Conservation (phyloP, 35 echinoderm and acorn worm genomes). For the Stichopus chloronotus region DNA sequence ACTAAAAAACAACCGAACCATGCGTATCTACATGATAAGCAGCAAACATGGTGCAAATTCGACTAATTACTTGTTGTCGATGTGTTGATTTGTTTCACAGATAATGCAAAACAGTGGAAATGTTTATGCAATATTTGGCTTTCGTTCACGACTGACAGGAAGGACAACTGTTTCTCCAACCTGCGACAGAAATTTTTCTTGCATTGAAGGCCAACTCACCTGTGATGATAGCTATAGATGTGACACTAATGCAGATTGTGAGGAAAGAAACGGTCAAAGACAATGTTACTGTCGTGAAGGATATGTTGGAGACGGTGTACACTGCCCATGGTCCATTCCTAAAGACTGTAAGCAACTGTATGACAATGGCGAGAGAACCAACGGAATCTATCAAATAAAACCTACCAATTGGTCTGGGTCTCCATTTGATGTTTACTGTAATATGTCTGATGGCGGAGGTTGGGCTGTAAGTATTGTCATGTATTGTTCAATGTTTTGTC, state of each 20-base stretch:
- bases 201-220: neutral
- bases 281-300: neutral
- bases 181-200: no score
- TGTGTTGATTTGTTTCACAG: no score
- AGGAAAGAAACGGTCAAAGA: constrained; percentile 1
- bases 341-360: neutral
- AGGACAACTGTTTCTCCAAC: no score
- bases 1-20: no score
- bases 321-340: no score
- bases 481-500: neutral
- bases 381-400: neutral
- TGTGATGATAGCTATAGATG: neutral
- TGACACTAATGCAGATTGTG: constrained; percentile 15
- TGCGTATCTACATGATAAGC: no score
- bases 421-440: neutral
- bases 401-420: neutral
- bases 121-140: no score
- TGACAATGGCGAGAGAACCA: neutral
- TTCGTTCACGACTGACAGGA: no score
- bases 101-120: no score
- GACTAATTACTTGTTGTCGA: no score
- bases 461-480: neutral
- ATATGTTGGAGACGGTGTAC: neutral
- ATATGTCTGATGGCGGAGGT: neutral
- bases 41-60: no score